These are phyloP conservation scores for Dendrolimus houi DNA, from an alignment of 2,888 invertebrate genomes.

Conservation along the genomic window DNA sequence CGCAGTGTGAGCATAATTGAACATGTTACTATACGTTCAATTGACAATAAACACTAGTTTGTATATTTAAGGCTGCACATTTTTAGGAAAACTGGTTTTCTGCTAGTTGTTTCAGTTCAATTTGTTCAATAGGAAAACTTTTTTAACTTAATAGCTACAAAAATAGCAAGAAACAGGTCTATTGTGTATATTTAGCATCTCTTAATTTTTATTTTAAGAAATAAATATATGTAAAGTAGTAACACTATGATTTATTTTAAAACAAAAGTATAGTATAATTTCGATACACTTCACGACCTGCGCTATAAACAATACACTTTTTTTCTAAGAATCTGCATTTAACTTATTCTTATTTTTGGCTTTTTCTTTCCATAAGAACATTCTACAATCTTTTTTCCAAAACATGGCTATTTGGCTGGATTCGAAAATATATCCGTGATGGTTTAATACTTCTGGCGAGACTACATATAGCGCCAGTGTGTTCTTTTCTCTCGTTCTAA, in stretches of 20 bases:
- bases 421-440: constrained; percentile 74
- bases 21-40: no score
- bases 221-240: constrained; percentile 17
- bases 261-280: no score
- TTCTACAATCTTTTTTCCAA: constrained; percentile 84
- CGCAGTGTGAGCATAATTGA: no score
- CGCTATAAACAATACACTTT: constrained; percentile 8
- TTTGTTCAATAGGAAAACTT: no score
- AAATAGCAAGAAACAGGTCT: no score
- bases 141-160: no score
- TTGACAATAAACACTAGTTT: no score
- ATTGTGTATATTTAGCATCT: not conserved
- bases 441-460: constrained; percentile 67
- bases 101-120: no score
- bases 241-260: no score
- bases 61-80: no score
- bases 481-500: constrained; percentile 57
- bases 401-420: constrained; percentile 77
- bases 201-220: constrained; percentile 17
- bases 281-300: constrained; percentile 8
- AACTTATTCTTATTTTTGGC: constrained; percentile 45
- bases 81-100: no score
- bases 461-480: constrained; percentile 64
- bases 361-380: constrained; percentile 78
- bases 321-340: constrained; percentile 38